Evolutionary conservation across 2,797 vertebrate species (phyloP).

Genomic region (Nannoperca australis): DNA sequence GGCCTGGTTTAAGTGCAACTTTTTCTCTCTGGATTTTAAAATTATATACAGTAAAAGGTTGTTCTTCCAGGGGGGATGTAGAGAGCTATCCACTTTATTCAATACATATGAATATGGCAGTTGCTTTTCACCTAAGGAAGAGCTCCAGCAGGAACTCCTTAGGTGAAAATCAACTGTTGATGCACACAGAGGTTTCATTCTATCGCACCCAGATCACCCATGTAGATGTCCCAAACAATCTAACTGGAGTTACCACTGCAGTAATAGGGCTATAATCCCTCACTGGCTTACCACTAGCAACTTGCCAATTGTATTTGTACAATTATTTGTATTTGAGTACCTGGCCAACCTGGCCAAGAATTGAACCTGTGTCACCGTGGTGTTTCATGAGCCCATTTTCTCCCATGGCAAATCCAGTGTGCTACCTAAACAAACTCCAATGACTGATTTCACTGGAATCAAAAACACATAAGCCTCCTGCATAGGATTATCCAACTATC

Average conservation of each 20-base stretch:
- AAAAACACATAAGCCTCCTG: not conserved
- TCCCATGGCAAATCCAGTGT: not conserved
- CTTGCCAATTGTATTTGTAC: not conserved
- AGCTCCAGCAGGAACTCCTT: not conserved
- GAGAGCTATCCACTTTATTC: conserved; percentile 18
- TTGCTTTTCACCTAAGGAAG: not conserved
- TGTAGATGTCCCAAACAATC: not conserved
- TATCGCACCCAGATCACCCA: not conserved
- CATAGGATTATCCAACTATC: not conserved
- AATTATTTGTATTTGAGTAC: conserved; percentile 1
- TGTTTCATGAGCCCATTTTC: not conserved
- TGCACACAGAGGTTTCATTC: not conserved
- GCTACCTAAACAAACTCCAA: not conserved
- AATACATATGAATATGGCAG: conserved; percentile 4
- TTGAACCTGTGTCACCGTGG: not conserved
- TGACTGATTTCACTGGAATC: not conserved
- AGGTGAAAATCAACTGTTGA: too few relatives aligned
- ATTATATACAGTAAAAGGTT: conserved; percentile 29
- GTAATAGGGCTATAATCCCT: not conserved
- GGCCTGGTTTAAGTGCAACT: conserved; percentile 58
- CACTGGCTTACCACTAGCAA: not conserved
- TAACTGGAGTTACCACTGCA: not conserved
- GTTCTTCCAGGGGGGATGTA: conserved; percentile 30
- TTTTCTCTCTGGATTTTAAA: conserved; percentile 51
- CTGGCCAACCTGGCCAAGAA: not conserved